Evolutionary conservation across 2,113 vertebrate species (phyloP).

Genomic region (Lepus timidus): DNA sequence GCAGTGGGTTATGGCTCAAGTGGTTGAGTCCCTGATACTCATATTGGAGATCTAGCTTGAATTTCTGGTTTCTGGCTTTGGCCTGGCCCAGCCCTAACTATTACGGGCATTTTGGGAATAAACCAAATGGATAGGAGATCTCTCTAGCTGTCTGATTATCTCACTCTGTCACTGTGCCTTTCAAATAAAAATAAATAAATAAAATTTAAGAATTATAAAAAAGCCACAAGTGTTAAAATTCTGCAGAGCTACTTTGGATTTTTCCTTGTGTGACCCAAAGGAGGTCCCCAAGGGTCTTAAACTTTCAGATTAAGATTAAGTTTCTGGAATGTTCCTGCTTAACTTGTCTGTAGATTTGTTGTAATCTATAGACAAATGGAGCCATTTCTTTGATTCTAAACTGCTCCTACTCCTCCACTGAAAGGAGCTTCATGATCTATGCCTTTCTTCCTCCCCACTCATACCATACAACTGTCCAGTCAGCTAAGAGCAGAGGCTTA

Average conservation of each 20-base stretch:
- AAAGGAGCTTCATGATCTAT: neutral
- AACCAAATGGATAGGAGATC: no score
- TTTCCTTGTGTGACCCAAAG: neutral
- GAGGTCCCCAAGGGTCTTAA: neutral
- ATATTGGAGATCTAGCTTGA: no score
- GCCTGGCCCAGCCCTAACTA: no score
- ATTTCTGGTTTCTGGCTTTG: no score
- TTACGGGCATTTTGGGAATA: no score
- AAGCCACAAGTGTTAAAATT: neutral
- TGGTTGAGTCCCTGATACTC: no score
- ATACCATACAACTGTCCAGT: neutral
- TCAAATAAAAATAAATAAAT: no score
- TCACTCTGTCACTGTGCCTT: no score
- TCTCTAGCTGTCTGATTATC: no score
- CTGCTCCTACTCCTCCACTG: neutral
- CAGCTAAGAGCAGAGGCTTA: neutral
- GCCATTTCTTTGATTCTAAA: slow-evolving; percentile 14
- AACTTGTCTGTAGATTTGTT: neutral
- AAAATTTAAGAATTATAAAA: no score
- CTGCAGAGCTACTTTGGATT: neutral
- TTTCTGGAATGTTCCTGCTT: neutral
- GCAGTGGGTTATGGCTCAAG: no score
- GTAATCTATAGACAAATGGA: neutral
- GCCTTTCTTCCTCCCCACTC: neutral
- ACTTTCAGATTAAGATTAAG: neutral